phyloP scores from a whole-genome alignment of 1,140 invertebrate species.

The Phymorhynchus buccinoides region DNA sequence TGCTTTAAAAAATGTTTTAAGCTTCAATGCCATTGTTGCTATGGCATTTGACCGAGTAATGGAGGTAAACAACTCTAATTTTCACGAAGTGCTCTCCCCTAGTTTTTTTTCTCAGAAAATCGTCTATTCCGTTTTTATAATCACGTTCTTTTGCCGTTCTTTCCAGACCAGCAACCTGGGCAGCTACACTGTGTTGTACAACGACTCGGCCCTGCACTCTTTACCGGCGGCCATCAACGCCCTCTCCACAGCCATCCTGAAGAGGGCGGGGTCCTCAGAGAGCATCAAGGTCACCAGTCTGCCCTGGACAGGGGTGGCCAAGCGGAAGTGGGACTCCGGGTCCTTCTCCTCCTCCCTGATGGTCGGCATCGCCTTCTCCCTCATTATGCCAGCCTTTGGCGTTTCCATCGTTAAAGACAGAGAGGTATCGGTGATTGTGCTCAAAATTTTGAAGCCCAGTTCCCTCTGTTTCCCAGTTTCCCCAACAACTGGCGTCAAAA shows the following conservation, averaged over 20 bases:
- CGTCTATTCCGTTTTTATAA: neutral
- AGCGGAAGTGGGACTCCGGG: constrained; percentile 82
- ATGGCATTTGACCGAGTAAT: too few relatives aligned
- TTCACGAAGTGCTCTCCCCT: too few relatives aligned
- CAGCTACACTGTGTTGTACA: constrained; percentile 82
- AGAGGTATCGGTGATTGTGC: constrained; percentile 78
- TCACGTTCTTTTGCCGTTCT: neutral
- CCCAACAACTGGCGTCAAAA: too few relatives aligned
- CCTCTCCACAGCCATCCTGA: constrained; percentile 81
- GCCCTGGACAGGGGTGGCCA: constrained; percentile 82
- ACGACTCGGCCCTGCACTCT: constrained; percentile 85
- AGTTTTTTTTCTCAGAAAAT: too few relatives aligned
- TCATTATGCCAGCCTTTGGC: constrained; percentile 83
- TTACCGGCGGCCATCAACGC: constrained; percentile 84
- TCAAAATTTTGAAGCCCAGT: neutral
- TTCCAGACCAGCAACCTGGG: constrained; percentile 45
- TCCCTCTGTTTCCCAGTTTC: too few relatives aligned
- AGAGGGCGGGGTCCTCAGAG: constrained; percentile 24
- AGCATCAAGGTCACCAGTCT: constrained; percentile 70
- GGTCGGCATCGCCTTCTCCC: constrained; percentile 85
- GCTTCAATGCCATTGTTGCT: too few relatives aligned
- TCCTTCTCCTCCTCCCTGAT: constrained; percentile 82
- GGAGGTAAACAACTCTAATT: too few relatives aligned
- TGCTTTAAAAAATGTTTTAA: too few relatives aligned
- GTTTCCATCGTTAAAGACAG: constrained; percentile 88